phyloP scores from a whole-genome alignment of 2,797 vertebrate species.

The Pseudochirops cupreus region DNA sequence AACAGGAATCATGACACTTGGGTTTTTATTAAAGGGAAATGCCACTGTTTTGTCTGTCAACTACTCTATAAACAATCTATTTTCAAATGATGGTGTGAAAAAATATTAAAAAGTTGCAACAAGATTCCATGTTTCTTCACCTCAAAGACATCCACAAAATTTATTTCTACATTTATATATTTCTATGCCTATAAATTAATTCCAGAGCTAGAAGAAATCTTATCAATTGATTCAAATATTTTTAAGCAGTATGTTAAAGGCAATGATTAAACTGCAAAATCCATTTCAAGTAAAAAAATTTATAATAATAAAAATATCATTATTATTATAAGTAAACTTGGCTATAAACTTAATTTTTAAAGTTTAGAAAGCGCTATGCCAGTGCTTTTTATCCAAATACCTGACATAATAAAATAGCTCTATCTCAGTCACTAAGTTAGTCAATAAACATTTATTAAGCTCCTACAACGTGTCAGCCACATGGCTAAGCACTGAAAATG shows the following conservation, averaged over 20 bases:
- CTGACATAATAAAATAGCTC: neutral
- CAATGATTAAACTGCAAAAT: neutral
- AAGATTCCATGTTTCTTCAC: neutral
- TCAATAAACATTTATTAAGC: neutral
- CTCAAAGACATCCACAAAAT: neutral
- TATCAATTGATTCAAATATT: slow-evolving; percentile 11
- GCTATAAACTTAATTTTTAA: neutral
- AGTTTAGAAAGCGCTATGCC: neutral
- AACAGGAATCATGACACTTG: neutral
- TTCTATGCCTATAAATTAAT: slow-evolving; percentile 13
- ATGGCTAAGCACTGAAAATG: neutral
- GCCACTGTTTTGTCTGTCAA: slow-evolving; percentile 14
- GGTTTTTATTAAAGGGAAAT: slow-evolving; percentile 52
- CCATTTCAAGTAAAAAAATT: neutral
- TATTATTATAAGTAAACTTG: neutral
- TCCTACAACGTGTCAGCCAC: neutral
- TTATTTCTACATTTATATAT: neutral
- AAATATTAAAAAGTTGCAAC: slow-evolving; percentile 11
- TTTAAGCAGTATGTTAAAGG: slow-evolving; percentile 33
- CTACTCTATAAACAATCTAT: neutral
- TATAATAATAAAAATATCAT: neutral
- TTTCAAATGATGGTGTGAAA: slow-evolving; percentile 6
- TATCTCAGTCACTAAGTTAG: neutral
- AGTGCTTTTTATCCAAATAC: slow-evolving; percentile 22
- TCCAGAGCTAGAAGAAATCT: neutral